Base-by-base conservation (phyloP, 2,797 vertebrate species). In the Eupleurogrammus muticus region DNA sequence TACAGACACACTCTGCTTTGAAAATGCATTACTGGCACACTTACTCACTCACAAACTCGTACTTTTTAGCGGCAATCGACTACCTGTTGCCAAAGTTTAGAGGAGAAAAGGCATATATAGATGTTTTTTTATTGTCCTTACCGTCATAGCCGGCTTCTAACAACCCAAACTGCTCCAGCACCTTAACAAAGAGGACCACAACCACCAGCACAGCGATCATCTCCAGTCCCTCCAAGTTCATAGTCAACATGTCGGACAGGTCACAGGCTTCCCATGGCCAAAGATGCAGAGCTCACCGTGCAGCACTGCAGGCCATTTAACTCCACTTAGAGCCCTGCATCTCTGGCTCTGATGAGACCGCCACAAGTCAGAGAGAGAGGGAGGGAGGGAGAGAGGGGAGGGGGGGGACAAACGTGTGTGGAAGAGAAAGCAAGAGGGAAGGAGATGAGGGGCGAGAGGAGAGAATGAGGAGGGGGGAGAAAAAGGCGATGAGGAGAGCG, bases 151-250 rank as follows among this genome's bases (percentile, higher is more conserved):
- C 90, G 4, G 93, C 90, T 89, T 97, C 96, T 91, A 99, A 95
- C 89, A 98, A 94, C 86, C 98, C 98, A 94, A 99, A 99, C 88
- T 96, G 95, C 92, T 97, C 96, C 95, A 99, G 93, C 82, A 96
- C 95, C 94, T 99, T 99, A 66, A 99, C 96, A 90, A 99, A 97
- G 57, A 98, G 94, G 70, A 99, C 96, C 93, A 98, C 95, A 85
- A 97, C 94, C 90, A 97, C 93, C 88, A 99, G 92, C 81, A 99
- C 97, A 0, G 93, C 97, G 84, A 99, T 98, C 97, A 99, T 99
- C 82, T 99, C 97, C 89, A 99, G 95, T 82, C 97, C 97, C 92
- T 99, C 97, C 93, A 98, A 94, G 95, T 97, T 98, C 97, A 99
- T 96, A 92, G 82, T 93, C 92, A 93, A 80, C 84, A 83, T 91